Percentiles rank a stretch among this genome's conserved stretches.
These are phyloP conservation scores for Bombus soroeensis DNA, from an alignment of 1,140 invertebrate species.

Conservation along the genomic window DNA sequence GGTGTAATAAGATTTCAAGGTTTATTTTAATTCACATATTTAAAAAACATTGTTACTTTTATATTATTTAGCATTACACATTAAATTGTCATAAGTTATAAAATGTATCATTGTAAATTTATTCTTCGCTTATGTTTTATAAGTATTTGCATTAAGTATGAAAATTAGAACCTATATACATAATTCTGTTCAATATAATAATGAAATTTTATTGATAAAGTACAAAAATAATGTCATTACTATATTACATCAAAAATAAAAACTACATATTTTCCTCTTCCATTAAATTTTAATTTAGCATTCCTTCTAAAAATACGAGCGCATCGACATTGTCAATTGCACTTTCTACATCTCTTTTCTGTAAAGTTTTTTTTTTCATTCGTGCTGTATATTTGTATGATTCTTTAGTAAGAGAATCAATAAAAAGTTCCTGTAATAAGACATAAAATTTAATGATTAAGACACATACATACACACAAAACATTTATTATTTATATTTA, in stretches of 20 bases:
- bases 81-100: background rate
- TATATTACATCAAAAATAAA: conserved; percentile 5
- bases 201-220: background rate
- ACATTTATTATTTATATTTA: background rate
- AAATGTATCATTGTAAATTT: background rate
- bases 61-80: background rate
- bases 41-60: conserved; percentile 7
- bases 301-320: conserved; percentile 91
- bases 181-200: background rate
- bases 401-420: conserved; percentile 91
- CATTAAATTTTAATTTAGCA: conserved; percentile 84
- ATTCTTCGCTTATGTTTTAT: background rate
- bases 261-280: no score
- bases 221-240: conserved; percentile 9
- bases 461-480: conserved; percentile 15
- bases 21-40: background rate
- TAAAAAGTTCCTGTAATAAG: conserved; percentile 90
- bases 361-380: conserved; percentile 91
- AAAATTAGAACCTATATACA: background rate
- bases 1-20: no score
- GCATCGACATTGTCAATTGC: conserved; percentile 88
- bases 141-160: background rate
- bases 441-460: conserved; percentile 3
- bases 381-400: conserved; percentile 88
- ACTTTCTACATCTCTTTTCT: conserved; percentile 90